Percentiles rank a stretch among this genome's conserved stretches.
phyloP scores from a whole-genome alignment of 2,113 vertebrate species.

The Zonotrichia leucophrys region DNA sequence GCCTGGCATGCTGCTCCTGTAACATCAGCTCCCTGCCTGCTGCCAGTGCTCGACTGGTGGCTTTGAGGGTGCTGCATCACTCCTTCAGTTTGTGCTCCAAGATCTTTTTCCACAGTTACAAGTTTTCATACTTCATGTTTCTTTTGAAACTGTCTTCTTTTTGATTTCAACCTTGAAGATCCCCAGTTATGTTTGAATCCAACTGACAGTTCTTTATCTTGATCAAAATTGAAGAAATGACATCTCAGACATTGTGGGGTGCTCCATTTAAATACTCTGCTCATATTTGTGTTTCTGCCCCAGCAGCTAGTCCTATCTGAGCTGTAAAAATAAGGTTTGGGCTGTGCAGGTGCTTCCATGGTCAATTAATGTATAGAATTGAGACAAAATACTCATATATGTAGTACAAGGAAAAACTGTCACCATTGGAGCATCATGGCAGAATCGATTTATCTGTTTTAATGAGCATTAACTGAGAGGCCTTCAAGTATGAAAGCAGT shows the following conservation, averaged over 20 bases:
- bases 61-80: background rate
- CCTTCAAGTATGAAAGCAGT: conserved; percentile 5
- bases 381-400: background rate
- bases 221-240: background rate
- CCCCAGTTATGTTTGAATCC: background rate
- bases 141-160: background rate
- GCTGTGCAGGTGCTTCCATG: background rate
- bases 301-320: background rate
- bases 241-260: background rate
- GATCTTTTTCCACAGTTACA: background rate
- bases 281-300: background rate
- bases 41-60: fast-evolving
- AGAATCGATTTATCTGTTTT: conserved; percentile 25
- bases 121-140: background rate
- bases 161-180: background rate
- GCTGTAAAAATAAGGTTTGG: background rate
- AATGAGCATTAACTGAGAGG: background rate
- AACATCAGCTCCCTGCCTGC: background rate
- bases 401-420: background rate
- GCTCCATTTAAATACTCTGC: background rate
- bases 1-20: fast-evolving
- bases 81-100: background rate
- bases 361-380: background rate
- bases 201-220: background rate
- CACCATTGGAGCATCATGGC: background rate